These are phyloP conservation scores for Rhabdophis nuchalis DNA, from an alignment of 2,797 vertebrate genomes.

Conservation along the genomic window DNA sequence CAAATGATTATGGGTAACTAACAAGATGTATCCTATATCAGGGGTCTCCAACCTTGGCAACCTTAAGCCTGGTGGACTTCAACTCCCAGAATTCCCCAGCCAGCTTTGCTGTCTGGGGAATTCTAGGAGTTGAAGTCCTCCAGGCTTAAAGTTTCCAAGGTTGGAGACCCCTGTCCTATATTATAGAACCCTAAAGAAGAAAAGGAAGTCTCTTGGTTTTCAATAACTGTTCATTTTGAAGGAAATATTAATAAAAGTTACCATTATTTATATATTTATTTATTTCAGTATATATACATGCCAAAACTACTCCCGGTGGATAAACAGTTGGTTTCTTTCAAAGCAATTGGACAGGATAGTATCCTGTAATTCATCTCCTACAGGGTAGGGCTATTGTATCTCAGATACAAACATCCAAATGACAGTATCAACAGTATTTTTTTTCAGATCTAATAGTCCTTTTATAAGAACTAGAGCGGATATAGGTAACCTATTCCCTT, in stretches of 20 bases:
- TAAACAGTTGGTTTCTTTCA: not conserved
- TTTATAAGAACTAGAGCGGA: not conserved
- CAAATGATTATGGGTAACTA: not conserved
- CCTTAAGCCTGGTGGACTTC: too few species aligned
- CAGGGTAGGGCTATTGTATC: not conserved
- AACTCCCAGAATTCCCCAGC: too few species aligned
- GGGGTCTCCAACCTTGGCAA: too few species aligned
- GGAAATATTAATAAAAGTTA: not conserved
- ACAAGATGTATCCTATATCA: not conserved
- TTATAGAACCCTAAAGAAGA: not conserved
- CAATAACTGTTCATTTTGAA: not conserved
- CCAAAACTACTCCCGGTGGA: not conserved
- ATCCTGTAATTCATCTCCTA: not conserved
- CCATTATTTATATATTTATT: not conserved
- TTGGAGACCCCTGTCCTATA: too few species aligned
- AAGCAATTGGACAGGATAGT: not conserved
- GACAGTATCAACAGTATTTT: not conserved
- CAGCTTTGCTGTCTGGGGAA: too few species aligned
- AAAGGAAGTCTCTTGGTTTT: not conserved
- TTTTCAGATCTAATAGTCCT: not conserved
- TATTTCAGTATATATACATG: not conserved
- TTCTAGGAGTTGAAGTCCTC: too few species aligned
- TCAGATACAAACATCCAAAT: not conserved
- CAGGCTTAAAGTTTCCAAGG: too few species aligned
- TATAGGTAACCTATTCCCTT: not conserved